Percentiles rank a stretch among this genome's conserved stretches.
Conservation (phyloP, 2,888 invertebrate genomes). For the Pherbina coryleti region DNA sequence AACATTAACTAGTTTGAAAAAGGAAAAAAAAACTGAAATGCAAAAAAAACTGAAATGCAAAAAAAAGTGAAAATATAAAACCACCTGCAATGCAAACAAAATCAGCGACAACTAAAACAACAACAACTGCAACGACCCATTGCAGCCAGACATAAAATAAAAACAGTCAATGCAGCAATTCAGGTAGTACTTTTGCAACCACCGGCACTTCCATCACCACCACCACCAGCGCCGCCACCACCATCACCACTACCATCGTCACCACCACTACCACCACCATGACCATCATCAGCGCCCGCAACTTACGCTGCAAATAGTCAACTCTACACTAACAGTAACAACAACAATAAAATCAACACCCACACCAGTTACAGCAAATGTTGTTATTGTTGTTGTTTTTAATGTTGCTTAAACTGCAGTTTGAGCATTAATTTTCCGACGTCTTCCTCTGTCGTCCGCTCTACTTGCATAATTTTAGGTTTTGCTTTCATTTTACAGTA, state of each 20-base stretch:
- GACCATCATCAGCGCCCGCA: too few species aligned
- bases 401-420: neutral
- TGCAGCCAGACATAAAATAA: too few species aligned
- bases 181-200: too few species aligned
- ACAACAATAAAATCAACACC: neutral
- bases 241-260: too few species aligned
- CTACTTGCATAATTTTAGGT: too few species aligned
- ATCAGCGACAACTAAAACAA: slow-evolving; percentile 30
- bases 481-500: too few species aligned
- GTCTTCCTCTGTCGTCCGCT: too few species aligned
- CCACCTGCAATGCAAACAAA: slow-evolving; percentile 29
- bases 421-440: neutral
- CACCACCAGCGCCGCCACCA: too few species aligned
- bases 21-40: neutral
- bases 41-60: neutral
- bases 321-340: neutral
- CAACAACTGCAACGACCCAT: slow-evolving; percentile 31
- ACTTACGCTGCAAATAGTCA: too few species aligned
- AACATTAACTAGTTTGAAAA: slow-evolving; percentile 4
- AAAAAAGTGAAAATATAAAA: slow-evolving; percentile 15
- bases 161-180: too few species aligned
- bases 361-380: neutral
- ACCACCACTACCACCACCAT: too few species aligned
- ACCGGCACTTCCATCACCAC: too few species aligned
- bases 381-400: slow-evolving; percentile 12